These are phyloP conservation scores for Pseudorhiza aurosa DNA, from an alignment of 30 jellyfish, hydroid and myxozoan species.

Conservation along the genomic window DNA sequence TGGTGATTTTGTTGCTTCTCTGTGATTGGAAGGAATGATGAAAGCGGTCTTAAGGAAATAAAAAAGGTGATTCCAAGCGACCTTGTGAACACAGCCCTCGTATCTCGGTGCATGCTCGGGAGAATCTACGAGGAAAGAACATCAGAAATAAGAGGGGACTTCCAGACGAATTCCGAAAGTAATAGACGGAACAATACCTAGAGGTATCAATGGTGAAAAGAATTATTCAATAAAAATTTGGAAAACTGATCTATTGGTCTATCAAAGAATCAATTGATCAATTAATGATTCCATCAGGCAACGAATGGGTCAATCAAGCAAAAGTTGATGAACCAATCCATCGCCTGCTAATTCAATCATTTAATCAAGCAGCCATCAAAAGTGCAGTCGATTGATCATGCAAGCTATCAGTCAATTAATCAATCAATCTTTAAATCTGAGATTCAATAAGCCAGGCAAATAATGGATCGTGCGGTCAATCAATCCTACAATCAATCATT, in stretches of 20 bases:
- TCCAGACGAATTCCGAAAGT: background rate
- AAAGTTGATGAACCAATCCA: background rate
- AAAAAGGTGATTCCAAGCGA: background rate
- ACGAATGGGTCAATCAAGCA: background rate
- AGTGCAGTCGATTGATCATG: background rate
- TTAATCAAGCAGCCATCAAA: background rate
- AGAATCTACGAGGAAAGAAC: conserved; percentile 11
- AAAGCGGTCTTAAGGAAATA: background rate
- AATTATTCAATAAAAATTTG: too few relatives aligned
- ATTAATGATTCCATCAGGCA: background rate
- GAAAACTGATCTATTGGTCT: too few relatives aligned
- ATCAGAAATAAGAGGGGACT: background rate
- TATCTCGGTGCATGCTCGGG: conserved; percentile 61
- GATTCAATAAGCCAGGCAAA: too few relatives aligned
- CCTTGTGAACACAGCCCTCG: conserved; percentile 86
- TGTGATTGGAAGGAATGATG: too few relatives aligned
- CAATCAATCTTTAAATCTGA: too few relatives aligned
- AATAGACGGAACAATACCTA: background rate
- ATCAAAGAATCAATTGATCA: background rate
- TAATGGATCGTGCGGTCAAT: too few relatives aligned
- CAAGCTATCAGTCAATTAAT: conserved; percentile 2
- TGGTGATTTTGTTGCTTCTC: too few relatives aligned
- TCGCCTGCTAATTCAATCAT: background rate
- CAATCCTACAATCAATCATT: too few relatives aligned
- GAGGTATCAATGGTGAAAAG: background rate